Evolutionary conservation across 2,797 vertebrate genomes (phyloP).

Genomic region (Steatocranus sp.): DNA sequence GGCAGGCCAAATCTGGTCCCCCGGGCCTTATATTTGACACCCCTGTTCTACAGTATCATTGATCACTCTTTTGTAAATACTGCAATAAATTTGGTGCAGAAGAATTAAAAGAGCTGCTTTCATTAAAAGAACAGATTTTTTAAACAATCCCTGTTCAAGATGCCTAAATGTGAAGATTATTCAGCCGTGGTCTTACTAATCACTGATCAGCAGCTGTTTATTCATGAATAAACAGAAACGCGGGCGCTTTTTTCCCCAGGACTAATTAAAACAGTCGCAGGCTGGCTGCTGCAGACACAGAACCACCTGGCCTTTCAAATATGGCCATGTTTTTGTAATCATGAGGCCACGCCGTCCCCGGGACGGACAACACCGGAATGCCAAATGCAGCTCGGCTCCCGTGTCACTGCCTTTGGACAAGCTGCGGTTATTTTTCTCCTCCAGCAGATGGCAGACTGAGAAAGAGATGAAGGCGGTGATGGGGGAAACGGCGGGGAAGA

Average conservation of each 20-base stretch:
- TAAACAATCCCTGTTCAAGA: background rate
- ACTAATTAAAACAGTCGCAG: conserved; percentile 21
- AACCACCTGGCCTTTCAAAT: conserved; percentile 24
- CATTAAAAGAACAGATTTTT: background rate
- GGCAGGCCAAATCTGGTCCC: background rate
- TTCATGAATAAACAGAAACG: conserved; percentile 10
- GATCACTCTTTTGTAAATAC: background rate
- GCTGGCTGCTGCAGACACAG: background rate
- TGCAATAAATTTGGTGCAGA: background rate
- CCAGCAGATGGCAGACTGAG: conserved; percentile 56
- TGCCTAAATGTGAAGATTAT: background rate
- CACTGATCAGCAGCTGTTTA: conserved; percentile 20
- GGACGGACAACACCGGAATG: background rate
- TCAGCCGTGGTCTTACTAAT: fast-evolving
- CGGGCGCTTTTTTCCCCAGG: background rate
- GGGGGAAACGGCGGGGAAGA: background rate
- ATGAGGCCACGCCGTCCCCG: background rate
- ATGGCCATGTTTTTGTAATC: conserved; percentile 22
- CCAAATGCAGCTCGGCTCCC: background rate
- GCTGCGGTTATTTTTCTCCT: background rate
- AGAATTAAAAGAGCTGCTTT: background rate
- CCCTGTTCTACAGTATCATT: background rate
- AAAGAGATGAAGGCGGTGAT: background rate
- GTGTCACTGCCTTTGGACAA: background rate
- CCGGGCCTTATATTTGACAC: background rate